Evolutionary conservation across 2,113 vertebrate species (phyloP), one percentile per base, ranked within the genome.

Genomic region (Psammodynastes pulverulentus): DNA sequence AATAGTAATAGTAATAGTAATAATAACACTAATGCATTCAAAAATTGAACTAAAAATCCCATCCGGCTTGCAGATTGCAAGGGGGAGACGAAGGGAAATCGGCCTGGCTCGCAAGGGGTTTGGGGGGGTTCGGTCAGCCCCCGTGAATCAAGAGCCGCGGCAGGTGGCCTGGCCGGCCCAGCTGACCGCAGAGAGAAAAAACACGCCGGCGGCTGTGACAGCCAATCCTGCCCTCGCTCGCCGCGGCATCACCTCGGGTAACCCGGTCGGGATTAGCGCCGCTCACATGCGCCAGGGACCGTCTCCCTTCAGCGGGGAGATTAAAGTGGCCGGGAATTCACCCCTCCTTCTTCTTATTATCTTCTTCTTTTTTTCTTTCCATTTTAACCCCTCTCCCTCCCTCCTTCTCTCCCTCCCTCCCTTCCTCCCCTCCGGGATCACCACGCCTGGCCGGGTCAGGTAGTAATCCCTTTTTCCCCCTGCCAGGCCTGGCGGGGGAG

Each of bases 251-350:
- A 98, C 98, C 98, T 98, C 92, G 95, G 94, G 96, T 98, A 98
- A 98, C 98, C 98, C 85, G 67, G 97, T 84, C 96, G 12, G 96
- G 97, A 98, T 98, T 97, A 98, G 97, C 85, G 97, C 8, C 23
- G 97, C 94, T 96, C 97, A 97, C 96, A 97, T 98, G 98, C 96
- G 98, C 98, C 97, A 98, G 97, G 98, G 97, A 96, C 95, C 29
- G 97, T 97, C 97, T 95, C 98, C 39, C 90, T 97, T 97, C 97
- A 45, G 86, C 62, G 21, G 97, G 98, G 97, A 96, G 95, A 98
- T 97, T 98, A 97, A 98, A 98, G 98, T 96, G 96, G 97, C 97
- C 4, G 97, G 96, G 97, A 97, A 98, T 98, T 98, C 98, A 98
- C 96, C 39, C 26, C 51, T 58, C 56, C 58, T 12, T 0, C 9